A percentile compares a stretch with the other conserved stretches of the same genome.
Evolutionary conservation across 2,113 vertebrate genomes (phyloP).

Genomic region (Lamprotornis superbus): DNA sequence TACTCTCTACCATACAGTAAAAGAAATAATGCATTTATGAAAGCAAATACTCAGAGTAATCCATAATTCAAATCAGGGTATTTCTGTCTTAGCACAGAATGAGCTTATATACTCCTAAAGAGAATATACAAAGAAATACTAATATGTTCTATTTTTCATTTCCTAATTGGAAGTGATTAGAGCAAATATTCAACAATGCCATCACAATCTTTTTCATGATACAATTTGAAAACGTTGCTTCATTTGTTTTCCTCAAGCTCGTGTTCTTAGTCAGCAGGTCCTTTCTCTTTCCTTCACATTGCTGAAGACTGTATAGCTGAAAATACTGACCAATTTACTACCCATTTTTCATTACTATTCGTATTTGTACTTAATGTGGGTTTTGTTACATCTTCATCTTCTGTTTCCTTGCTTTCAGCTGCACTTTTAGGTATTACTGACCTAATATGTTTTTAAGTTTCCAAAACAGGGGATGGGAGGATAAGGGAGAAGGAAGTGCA

Average conservation of each 20-base stretch:
- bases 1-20: neutral
- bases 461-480: neutral
- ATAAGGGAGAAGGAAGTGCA: neutral
- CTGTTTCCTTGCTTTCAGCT: neutral
- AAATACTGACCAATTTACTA: neutral
- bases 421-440: neutral
- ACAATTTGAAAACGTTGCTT: neutral
- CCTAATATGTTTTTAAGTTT: neutral
- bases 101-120: neutral
- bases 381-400: neutral
- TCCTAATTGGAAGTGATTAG: neutral
- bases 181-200: neutral
- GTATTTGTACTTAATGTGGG: neutral
- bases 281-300: neutral
- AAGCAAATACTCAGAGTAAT: neutral
- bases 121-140: neutral
- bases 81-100: neutral
- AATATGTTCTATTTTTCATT: neutral
- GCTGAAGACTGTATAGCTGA: neutral
- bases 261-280: neutral
- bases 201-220: neutral
- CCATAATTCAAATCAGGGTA: neutral
- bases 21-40: neutral
- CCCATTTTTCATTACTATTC: neutral
- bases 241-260: neutral